Percentiles rank a stretch among this genome's conserved stretches.
Conservation (phyloP, 2,797 vertebrate genomes). For the Mico argentatus region DNA sequence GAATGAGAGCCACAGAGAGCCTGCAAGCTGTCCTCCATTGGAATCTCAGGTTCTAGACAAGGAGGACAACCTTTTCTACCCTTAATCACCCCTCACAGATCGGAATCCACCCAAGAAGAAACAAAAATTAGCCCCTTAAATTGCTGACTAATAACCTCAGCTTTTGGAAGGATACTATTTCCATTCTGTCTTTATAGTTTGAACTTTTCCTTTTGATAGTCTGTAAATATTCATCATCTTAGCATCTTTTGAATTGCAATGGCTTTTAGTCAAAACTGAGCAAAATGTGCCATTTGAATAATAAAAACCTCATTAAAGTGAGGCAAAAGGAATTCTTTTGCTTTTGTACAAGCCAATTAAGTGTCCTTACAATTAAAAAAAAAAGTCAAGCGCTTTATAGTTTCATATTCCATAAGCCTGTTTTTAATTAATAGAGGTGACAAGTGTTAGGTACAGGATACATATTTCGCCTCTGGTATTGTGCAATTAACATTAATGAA, state of each 20-base stretch:
- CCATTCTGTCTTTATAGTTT: constrained; percentile 55
- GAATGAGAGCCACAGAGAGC: neutral
- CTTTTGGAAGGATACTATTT: constrained; percentile 37
- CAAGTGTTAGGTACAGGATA: constrained; percentile 90
- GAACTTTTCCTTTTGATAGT: constrained; percentile 72
- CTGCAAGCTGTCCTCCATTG: rapidly evolving
- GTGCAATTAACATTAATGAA: constrained; percentile 92
- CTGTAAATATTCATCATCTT: constrained; percentile 76
- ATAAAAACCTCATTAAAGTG: constrained; percentile 73
- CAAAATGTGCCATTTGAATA: constrained; percentile 77
- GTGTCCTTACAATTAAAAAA: constrained; percentile 73
- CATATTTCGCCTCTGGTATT: constrained; percentile 90
- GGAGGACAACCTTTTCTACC: neutral
- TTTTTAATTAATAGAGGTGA: constrained; percentile 95
- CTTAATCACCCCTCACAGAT: neutral
- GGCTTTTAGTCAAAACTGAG: constrained; percentile 71
- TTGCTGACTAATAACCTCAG: neutral
- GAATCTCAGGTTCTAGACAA: neutral
- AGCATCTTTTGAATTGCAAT: constrained; percentile 63
- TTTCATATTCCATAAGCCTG: constrained; percentile 92
- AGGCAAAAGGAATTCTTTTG: constrained; percentile 71
- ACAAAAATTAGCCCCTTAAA: neutral
- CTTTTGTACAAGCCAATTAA: constrained; percentile 77
- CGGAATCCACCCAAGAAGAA: neutral
- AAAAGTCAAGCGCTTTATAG: constrained; percentile 85